These are phyloP conservation scores for Galago senegalensis DNA, from an alignment of 2,797 vertebrate species.

Conservation along the genomic window DNA sequence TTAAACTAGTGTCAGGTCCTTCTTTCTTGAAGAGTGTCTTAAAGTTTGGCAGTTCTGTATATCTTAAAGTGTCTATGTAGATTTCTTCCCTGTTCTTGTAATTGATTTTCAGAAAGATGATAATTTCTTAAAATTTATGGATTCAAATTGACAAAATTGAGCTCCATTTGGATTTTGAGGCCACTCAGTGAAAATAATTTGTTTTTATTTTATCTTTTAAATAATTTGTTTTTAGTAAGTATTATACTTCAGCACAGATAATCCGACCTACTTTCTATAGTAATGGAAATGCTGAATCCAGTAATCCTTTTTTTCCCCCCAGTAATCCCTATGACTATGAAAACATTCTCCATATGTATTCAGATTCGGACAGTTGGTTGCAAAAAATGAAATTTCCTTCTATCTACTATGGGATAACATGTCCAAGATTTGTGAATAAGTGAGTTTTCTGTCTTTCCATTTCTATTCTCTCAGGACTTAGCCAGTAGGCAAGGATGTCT, in stretches of 20 bases:
- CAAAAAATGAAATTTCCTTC: neutral
- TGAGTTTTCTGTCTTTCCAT: slow-evolving; percentile 2
- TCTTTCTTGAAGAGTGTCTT: slow-evolving; percentile 47
- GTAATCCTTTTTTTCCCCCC: neutral
- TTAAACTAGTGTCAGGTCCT: slow-evolving; percentile 1
- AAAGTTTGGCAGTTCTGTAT: slow-evolving; percentile 36
- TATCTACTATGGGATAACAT: neutral
- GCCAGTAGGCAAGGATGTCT: neutral
- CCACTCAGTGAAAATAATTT: slow-evolving; percentile 6
- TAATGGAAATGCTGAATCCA: slow-evolving; percentile 46
- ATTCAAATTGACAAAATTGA: slow-evolving; percentile 64
- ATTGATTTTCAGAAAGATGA: slow-evolving; percentile 20
- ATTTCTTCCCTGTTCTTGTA: slow-evolving; percentile 23
- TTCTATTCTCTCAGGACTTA: neutral
- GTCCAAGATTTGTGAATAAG: slow-evolving; percentile 21
- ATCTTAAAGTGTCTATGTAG: neutral
- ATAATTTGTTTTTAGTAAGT: slow-evolving; percentile 45
- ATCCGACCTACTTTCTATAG: neutral
- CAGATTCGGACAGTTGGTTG: neutral
- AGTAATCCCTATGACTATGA: slow-evolving; percentile 12
- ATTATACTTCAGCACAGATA: neutral
- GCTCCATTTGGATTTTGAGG: slow-evolving; percentile 60
- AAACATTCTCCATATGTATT: slow-evolving; percentile 43
- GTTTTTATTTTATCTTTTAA: neutral
- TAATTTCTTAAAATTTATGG: neutral